A percentile compares a stretch with the other conserved stretches of the same genome.
phyloP scores from a whole-genome alignment of 2,797 vertebrate genomes.

The Gymnodraco acuticeps region DNA sequence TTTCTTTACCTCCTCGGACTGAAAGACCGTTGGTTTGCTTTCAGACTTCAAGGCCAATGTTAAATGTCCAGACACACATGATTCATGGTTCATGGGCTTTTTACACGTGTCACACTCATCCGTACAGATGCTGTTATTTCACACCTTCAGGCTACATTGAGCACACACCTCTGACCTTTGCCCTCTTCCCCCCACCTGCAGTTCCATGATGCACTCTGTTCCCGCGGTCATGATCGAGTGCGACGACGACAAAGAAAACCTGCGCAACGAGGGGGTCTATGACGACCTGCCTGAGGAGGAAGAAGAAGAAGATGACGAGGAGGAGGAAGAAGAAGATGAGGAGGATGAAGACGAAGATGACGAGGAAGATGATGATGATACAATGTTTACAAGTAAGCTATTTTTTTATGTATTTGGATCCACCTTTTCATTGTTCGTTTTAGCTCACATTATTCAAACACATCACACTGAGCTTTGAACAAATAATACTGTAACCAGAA shows the following conservation, averaged over 20 bases:
- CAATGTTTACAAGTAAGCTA: conserved; percentile 91
- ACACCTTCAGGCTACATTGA: not conserved
- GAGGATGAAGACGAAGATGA: conserved; percentile 79
- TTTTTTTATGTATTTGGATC: not conserved
- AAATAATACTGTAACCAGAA: not conserved
- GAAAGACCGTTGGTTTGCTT: too few species aligned
- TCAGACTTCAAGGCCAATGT: too few species aligned
- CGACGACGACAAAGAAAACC: conserved; percentile 97
- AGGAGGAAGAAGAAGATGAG: conserved; percentile 84
- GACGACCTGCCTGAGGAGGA: conserved; percentile 91
- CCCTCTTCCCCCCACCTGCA: conserved; percentile 58
- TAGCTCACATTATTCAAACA: not conserved
- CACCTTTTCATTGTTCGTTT: not conserved
- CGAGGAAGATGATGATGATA: conserved; percentile 86
- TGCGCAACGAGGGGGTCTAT: conserved; percentile 89
- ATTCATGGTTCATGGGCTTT: too few species aligned
- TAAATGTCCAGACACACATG: too few species aligned
- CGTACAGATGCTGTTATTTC: conserved; percentile 14
- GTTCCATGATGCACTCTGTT: conserved; percentile 92
- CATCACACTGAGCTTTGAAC: conserved; percentile 3
- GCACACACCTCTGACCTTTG: conserved; percentile 41
- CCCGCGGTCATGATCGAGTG: conserved; percentile 95
- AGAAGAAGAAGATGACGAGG: conserved; percentile 87
- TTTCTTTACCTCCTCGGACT: too few species aligned
- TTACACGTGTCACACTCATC: too few species aligned